These are phyloP conservation scores for Botrylloides violaceus DNA, from an alignment of 23 tunicate genomes.

Conservation along the genomic window DNA sequence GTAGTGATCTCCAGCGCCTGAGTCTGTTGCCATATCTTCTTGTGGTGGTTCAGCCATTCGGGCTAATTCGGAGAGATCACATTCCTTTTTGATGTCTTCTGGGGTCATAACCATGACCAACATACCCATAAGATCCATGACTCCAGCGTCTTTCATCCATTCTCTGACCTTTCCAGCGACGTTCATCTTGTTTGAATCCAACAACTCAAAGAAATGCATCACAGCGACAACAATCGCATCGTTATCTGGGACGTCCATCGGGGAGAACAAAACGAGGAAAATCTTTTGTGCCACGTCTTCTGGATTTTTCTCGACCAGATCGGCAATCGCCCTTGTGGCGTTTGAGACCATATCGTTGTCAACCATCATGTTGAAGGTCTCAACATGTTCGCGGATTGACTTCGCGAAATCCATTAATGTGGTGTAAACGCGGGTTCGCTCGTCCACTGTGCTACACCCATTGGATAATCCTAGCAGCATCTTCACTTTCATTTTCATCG, in stretches of 20 bases:
- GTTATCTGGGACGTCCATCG: not conserved
- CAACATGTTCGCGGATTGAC: not conserved
- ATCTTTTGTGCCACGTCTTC: not conserved
- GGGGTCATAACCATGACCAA: not conserved
- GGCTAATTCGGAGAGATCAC: not conserved
- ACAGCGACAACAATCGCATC: not conserved
- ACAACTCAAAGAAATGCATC: not conserved
- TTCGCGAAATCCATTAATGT: not conserved
- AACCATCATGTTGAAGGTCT: not conserved
- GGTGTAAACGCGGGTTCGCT: not conserved
- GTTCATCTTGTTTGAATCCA: not conserved
- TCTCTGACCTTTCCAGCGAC: not conserved
- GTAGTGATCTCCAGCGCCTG: too few relatives aligned
- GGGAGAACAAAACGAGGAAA: not conserved
- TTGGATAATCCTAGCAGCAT: not conserved
- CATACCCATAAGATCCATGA: not conserved
- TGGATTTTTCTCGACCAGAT: not conserved
- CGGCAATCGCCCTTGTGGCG: not conserved
- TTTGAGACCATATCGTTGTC: not conserved
- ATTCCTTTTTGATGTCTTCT: not conserved
- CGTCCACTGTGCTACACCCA: not conserved
- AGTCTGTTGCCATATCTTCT: not conserved
- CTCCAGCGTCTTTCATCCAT: not conserved
- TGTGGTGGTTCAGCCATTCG: not conserved
- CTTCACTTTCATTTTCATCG: not conserved